phyloP scores from a whole-genome alignment of 2,113 vertebrate species.

The Rhizomys pruinosus region DNA sequence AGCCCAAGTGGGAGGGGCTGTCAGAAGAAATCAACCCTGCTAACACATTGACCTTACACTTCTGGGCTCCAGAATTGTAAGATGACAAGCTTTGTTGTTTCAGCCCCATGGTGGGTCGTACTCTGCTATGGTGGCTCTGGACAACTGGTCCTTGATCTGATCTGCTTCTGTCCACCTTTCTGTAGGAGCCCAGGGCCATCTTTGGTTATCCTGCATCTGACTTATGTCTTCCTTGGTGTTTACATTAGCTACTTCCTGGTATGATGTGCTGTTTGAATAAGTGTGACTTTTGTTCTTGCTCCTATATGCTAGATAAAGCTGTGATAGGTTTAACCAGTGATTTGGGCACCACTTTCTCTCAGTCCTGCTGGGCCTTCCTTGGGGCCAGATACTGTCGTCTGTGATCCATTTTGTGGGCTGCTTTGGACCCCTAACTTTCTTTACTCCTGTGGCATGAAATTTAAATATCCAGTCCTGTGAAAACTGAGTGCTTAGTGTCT shows the following conservation, averaged over 20 bases:
- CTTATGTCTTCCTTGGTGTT: neutral
- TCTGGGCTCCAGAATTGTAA: neutral
- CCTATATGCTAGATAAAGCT: neutral
- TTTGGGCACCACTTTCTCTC: neutral
- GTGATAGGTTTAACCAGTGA: neutral
- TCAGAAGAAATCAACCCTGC: neutral
- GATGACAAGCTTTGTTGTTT: neutral
- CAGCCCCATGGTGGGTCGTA: neutral
- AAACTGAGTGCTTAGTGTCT: neutral
- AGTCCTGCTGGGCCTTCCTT: neutral
- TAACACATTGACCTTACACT: neutral
- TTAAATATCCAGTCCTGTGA: neutral
- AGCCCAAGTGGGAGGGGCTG: too few species aligned
- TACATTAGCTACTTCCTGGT: neutral
- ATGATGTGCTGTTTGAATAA: neutral
- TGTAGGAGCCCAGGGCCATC: neutral
- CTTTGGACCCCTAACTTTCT: neutral
- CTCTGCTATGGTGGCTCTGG: neutral
- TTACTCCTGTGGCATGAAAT: neutral
- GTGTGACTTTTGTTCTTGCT: neutral
- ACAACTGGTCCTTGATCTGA: accelerated
- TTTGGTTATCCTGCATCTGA: neutral
- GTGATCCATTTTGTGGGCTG: neutral
- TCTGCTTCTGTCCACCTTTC: neutral
- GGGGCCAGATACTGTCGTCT: neutral